Conservation (phyloP, 2,797 vertebrate genomes). For the Typhlichthys subterraneus region DNA sequence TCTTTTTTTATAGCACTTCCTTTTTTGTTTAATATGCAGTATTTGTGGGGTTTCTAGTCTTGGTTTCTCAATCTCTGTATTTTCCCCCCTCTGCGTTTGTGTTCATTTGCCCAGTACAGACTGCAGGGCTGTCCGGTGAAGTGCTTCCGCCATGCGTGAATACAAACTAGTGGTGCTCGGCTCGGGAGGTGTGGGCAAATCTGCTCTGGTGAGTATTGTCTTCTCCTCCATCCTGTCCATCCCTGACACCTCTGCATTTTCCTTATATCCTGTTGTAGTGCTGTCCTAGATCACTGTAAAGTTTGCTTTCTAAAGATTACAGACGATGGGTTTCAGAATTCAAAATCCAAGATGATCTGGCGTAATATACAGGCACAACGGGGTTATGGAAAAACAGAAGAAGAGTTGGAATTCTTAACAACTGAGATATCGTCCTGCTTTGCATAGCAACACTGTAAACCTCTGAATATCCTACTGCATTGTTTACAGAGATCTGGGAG, state of each 20-base stretch:
- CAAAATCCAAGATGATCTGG: no score
- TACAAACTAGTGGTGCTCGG: constrained; percentile 99
- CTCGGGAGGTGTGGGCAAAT: constrained; percentile 99
- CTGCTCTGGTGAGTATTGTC: constrained; percentile 91
- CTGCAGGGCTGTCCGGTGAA: constrained; percentile 83
- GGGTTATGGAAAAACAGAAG: no score
- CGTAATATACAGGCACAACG: no score
- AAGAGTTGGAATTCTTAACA: no score
- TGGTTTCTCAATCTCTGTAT: constrained; percentile 11
- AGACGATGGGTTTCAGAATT: no score
- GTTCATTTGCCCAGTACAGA: constrained; percentile 72
- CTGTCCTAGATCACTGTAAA: constrained; percentile 2
- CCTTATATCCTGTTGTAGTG: constrained; percentile 20
- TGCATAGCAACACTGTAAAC: neutral
- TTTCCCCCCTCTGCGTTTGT: constrained; percentile 23
- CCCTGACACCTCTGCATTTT: constrained; percentile 32
- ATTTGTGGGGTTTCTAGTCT: constrained; percentile 4
- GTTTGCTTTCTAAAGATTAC: no score
- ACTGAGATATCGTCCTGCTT: neutral
- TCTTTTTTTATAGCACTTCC: constrained; percentile 19
- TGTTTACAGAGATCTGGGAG: constrained; percentile 9
- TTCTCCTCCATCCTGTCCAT: constrained; percentile 20
- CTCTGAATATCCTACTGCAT: constrained; percentile 5
- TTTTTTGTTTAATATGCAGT: constrained; percentile 7
- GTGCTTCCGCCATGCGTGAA: constrained; percentile 96